Percentiles rank a stretch among this genome's conserved stretches.
Evolutionary conservation across 2,888 invertebrate genomes (phyloP).

Genomic region (Dynastes tityus): DNA sequence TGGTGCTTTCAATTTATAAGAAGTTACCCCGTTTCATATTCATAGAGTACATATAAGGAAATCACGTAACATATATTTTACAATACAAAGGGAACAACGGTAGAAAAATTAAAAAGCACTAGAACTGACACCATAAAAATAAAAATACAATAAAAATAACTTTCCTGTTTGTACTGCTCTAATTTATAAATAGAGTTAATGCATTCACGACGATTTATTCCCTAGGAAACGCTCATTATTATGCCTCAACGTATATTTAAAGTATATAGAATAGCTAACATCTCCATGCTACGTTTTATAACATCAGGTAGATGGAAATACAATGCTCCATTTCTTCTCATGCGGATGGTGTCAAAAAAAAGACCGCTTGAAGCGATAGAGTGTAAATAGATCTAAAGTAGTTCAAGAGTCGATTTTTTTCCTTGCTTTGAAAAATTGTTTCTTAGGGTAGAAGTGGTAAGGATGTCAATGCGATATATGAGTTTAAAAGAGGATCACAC

Average conservation of each 20-base stretch:
- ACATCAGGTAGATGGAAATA: slow-evolving; percentile 41
- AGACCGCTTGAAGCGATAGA: slow-evolving; percentile 20
- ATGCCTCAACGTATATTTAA: slow-evolving; percentile 23
- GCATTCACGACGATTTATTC: slow-evolving; percentile 22
- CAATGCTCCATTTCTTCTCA: slow-evolving; percentile 45
- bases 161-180: slow-evolving; percentile 43
- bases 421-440: slow-evolving; percentile 16
- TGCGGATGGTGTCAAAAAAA: slow-evolving; percentile 39
- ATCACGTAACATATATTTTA: slow-evolving; percentile 5
- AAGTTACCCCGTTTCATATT: neutral
- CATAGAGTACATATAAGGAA: neutral
- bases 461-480: slow-evolving; percentile 26
- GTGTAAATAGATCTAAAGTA: slow-evolving; percentile 40
- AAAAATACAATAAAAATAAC: slow-evolving; percentile 44
- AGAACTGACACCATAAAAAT: slow-evolving; percentile 40
- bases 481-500: neutral
- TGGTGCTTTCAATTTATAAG: neutral
- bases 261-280: slow-evolving; percentile 28
- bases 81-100: slow-evolving; percentile 15
- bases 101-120: slow-evolving; percentile 46
- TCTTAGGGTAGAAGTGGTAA: slow-evolving; percentile 32
- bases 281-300: slow-evolving; percentile 10
- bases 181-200: slow-evolving; percentile 43
- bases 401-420: slow-evolving; percentile 36
- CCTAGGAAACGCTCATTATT: slow-evolving; percentile 17